Evolutionary conservation across 1,140 invertebrate species (phyloP).

Genomic region (Hermetia illucens): DNA sequence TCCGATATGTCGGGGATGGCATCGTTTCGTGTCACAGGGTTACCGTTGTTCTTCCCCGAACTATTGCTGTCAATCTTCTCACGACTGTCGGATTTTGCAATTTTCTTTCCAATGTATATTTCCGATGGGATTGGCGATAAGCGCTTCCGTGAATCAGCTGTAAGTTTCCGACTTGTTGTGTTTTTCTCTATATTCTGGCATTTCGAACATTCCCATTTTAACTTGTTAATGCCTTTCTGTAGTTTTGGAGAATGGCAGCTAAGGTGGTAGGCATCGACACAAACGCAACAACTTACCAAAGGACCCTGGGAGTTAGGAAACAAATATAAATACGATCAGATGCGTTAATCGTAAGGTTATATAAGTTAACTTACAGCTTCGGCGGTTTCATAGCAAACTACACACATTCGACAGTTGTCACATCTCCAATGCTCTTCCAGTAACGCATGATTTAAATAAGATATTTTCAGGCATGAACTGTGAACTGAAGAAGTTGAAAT

Average conservation of each 20-base stretch:
- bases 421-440: slow-evolving; percentile 6
- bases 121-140: neutral
- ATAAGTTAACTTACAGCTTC: slow-evolving; percentile 16
- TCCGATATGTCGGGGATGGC: slow-evolving; percentile 8
- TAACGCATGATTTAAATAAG: slow-evolving; percentile 6
- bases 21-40: slow-evolving; percentile 1
- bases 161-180: slow-evolving; percentile 7
- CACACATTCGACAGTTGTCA: slow-evolving; percentile 7
- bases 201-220: slow-evolving; percentile 17
- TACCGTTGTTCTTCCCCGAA: neutral
- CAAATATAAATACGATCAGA: slow-evolving; percentile 12
- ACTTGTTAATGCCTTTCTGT: slow-evolving; percentile 5
- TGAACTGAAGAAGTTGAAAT: slow-evolving; percentile 3
- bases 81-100: neutral
- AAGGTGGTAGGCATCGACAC: slow-evolving; percentile 14
- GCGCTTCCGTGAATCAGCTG: slow-evolving; percentile 7
- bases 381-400: slow-evolving; percentile 9
- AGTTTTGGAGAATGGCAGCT: slow-evolving; percentile 16
- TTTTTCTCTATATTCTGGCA: slow-evolving; percentile 8
- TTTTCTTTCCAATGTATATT: neutral
- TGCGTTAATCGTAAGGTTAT: slow-evolving; percentile 7
- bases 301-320: slow-evolving; percentile 4
- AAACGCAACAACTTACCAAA: slow-evolving; percentile 12
- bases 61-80: neutral
- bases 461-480: slow-evolving; percentile 7